Percentiles rank a stretch among this genome's conserved stretches.
These are phyloP conservation scores for Seriola aureovittata DNA, from an alignment of 2,113 vertebrate genomes.

Conservation along the genomic window DNA sequence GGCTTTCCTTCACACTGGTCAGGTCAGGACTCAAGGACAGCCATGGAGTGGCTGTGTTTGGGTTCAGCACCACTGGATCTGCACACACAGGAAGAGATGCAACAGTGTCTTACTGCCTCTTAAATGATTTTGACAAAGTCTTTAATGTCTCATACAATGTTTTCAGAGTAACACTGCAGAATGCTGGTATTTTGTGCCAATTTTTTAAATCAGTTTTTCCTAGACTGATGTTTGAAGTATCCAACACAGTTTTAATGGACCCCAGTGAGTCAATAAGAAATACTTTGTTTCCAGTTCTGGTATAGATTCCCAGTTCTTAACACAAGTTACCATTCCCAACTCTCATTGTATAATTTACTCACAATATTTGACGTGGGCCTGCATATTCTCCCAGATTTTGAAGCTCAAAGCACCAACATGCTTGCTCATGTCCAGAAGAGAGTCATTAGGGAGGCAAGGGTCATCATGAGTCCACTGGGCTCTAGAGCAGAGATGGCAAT, in stretches of 20 bases:
- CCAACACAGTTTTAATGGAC: background rate
- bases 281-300: background rate
- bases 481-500: slow-evolving; percentile 53
- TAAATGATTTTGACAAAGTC: background rate
- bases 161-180: background rate
- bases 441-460: slow-evolving; percentile 34
- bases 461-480: slow-evolving; percentile 75
- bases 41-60: slow-evolving; percentile 83
- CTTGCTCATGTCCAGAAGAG: slow-evolving; percentile 76
- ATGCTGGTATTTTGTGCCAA: background rate
- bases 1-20: slow-evolving; percentile 73
- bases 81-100: slow-evolving; percentile 11
- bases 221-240: background rate
- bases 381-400: slow-evolving; percentile 84
- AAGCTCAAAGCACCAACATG: slow-evolving; percentile 81
- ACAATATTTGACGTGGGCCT: slow-evolving; percentile 74
- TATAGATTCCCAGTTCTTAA: background rate
- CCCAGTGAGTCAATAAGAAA: background rate
- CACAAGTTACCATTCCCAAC: background rate
- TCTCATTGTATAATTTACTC: slow-evolving; percentile 50
- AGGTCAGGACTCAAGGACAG: slow-evolving; percentile 73
- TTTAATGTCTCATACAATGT: background rate
- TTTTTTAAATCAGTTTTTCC: background rate
- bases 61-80: slow-evolving; percentile 83
- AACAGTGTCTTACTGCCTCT: background rate